These are phyloP conservation scores for Phrynosoma blainvillii DNA, from an alignment of 2,113 vertebrate genomes.

Conservation along the genomic window DNA sequence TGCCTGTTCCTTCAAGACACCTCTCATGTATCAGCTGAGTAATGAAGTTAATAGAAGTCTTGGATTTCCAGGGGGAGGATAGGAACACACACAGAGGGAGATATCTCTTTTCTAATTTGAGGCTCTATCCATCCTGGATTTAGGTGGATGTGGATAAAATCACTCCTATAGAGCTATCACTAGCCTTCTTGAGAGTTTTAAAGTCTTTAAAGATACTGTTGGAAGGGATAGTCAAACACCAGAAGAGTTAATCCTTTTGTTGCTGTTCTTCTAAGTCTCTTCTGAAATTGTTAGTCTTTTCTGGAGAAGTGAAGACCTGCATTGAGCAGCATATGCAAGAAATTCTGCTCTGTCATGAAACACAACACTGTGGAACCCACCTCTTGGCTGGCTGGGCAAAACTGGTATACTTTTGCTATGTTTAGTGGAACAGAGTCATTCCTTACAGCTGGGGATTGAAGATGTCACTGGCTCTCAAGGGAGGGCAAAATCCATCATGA, in stretches of 20 bases:
- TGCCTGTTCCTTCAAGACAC: conserved; percentile 73
- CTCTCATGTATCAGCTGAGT: conserved; percentile 71
- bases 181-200: neutral
- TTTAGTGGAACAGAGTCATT: rapidly evolving
- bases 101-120: conserved; percentile 60
- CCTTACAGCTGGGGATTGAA: rapidly evolving
- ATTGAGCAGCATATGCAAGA: neutral
- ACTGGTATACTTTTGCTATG: neutral
- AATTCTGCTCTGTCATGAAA: neutral
- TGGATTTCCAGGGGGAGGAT: conserved; percentile 55
- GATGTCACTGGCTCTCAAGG: neutral
- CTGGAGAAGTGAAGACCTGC: neutral
- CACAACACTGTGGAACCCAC: neutral
- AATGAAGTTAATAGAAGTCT: conserved; percentile 53
- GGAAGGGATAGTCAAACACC: neutral
- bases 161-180: neutral
- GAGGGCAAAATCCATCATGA: neutral
- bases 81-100: no score
- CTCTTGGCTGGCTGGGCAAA: neutral
- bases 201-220: conserved; percentile 18
- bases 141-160: conserved; percentile 9
- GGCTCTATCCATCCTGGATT: neutral
- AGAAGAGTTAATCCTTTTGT: neutral
- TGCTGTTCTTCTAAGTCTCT: no score
- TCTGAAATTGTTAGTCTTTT: neutral